Evolutionary conservation across 2,888 invertebrate genomes (phyloP), one percentile per base, ranked within the genome.

Genomic region (Coremacera marginata): DNA sequence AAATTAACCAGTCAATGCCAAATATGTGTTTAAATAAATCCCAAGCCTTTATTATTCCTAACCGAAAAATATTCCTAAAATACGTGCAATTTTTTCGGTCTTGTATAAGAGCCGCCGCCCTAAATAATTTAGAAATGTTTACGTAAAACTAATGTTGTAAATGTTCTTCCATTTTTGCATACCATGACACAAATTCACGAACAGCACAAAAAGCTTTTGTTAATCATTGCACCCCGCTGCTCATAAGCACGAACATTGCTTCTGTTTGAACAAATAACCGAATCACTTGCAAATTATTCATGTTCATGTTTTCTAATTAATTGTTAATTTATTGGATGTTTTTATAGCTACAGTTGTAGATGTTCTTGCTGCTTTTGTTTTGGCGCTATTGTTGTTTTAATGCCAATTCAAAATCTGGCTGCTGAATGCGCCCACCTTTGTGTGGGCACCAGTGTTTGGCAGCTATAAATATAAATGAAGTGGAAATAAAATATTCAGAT

Each of bases 251-350:
- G 1, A 55, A 55, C 55, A 55, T 22, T 14, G 22, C 19, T 14
- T 2, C n/a, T 19, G 55, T 22, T 44, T 44, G 11, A 44, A 44
- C 60, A 31, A 16, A 51, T 8, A 25, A 60, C 9, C 63, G 31
- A 44, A 19, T 14, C 63, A 67, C 44, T 68, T 60, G 67, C 34
- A 75, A 68, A 68, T 75, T 75, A 65, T 68, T 67, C 62, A 72
- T 75, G 67, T 62, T 52, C 67, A 34, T 68, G 68, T 49, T 75
- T 67, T 34, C 75, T 75, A 67, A 75, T 75, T 75, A 75, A 75
- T 75, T 68, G 68, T 57, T 65, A 75, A 75, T 75, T 75, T 75
- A 68, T 75, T 55, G 67, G 19, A 37, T 67, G 31, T 51, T 11
- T 44, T 44, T 44, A 3, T 25, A 25, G 57, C 57, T 60, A 22